Evolutionary conservation across 2,797 vertebrate species (phyloP), one percentile per base, ranked within the genome.

Genomic region (Neostethus bicornis): DNA sequence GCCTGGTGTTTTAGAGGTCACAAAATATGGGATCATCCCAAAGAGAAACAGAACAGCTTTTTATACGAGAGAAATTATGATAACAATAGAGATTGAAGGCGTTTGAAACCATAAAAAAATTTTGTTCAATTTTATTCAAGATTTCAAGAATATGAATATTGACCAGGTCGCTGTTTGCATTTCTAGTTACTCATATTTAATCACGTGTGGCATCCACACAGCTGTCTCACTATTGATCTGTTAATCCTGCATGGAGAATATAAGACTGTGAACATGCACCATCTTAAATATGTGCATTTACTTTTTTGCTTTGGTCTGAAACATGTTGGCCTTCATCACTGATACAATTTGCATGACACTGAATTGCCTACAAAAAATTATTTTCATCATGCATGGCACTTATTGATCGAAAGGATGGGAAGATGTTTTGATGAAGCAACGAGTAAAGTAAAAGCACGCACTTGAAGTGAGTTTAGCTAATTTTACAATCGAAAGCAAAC

Each of bases 381-480:
- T 45, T 61, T 14, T 7, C 6, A 7, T 16, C n/a, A 9, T 17
- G 38, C 45, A 17, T 25, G 43, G 20, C 44, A 45, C 73, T 38
- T 52, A 38, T 68, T 85, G 82, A 80, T 80, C 76, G 65, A 61
- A 62, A 25, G 47, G 13, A 55, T 51, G 31, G 60, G 74, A 48
- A 55, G 66, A 66, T 61, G 56, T 51, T 47, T 17, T 3, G 20
- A 70, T 42, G 50, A 75, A 60, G 70, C 72, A 69, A 59, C 1
- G 1, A 61, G 66, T n/a, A n/a, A n/a, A 62, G 80, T 47, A 61
- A 60, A 79, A 67, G 72, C 11, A 42, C 21, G 38, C 59, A 63
- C 79, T 58, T 72, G 28, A 62, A 83, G 65, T 67, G 64, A 70
- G n/a, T 73, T 77, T 67, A 76, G 64, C 49, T 70, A 56, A 63